Conservation (phyloP, 2,113 vertebrate species). For the Parotia lawesii region DNA sequence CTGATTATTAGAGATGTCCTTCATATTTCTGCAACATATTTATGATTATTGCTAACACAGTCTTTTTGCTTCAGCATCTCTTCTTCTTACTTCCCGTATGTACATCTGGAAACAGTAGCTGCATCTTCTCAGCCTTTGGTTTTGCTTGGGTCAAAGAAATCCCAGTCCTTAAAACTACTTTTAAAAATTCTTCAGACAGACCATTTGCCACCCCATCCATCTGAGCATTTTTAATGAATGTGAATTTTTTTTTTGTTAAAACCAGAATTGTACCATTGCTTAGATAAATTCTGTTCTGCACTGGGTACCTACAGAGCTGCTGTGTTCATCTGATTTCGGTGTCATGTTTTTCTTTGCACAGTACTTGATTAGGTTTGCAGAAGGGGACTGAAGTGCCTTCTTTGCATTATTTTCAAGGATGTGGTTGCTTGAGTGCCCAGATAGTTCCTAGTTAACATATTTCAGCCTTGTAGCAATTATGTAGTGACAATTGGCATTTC, state of each 20-base stretch:
- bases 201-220: neutral
- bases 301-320: neutral
- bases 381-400: neutral
- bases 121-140: neutral
- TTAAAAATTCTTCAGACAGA: neutral
- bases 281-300: neutral
- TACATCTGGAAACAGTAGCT: neutral
- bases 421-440: neutral
- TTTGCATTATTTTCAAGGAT: neutral
- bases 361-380: neutral
- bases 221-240: neutral
- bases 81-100: neutral
- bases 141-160: neutral
- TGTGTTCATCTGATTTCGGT: neutral
- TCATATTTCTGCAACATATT: neutral
- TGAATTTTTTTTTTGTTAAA: neutral
- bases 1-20: neutral
- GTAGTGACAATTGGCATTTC: constrained; percentile 26
- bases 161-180: neutral
- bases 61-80: neutral
- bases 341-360: neutral
- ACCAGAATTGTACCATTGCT: neutral
- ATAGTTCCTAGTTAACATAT: constrained; percentile 7
- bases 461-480: constrained; percentile 43
- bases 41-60: neutral